phyloP scores from a whole-genome alignment of 2,888 invertebrate species.

The Anoplius nigerrimus region DNA sequence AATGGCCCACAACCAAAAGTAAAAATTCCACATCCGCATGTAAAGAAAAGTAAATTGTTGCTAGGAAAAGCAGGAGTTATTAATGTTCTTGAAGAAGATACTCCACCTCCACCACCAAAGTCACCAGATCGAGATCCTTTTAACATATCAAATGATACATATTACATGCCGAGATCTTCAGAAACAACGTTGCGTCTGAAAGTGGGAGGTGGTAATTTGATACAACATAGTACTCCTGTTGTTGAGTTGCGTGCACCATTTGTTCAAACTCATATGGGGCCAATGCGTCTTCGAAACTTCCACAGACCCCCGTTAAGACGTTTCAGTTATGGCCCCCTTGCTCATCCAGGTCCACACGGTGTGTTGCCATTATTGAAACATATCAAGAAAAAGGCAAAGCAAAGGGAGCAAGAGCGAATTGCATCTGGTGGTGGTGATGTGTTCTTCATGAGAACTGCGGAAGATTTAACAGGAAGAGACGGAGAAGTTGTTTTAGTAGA shows the following conservation, averaged over 20 bases:
- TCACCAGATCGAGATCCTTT: conserved; percentile 96
- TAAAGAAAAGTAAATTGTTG: conserved; percentile 93
- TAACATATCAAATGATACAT: conserved; percentile 98
- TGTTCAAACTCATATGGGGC: conserved; percentile 95
- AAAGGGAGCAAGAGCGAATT: conserved; percentile 93
- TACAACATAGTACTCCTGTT: conserved; percentile 98
- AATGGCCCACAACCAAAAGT: conserved; percentile 89
- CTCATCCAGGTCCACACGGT: conserved; percentile 85
- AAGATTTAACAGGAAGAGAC: conserved; percentile 95
- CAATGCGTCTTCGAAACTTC: conserved; percentile 90
- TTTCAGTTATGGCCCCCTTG: conserved; percentile 88
- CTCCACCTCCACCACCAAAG: conserved; percentile 93
- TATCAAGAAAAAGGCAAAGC: conserved; percentile 93
- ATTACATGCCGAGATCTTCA: conserved; percentile 92
- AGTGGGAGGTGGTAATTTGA: conserved; percentile 92
- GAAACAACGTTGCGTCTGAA: conserved; percentile 87
- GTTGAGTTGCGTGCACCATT: conserved; percentile 96
- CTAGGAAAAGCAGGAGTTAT: conserved; percentile 97
- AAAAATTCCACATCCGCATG: conserved; percentile 95
- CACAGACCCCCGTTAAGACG: conserved; percentile 94
- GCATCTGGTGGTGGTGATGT: conserved; percentile 99
- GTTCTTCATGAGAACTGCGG: conserved; percentile 98
- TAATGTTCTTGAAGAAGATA: conserved; percentile 94
- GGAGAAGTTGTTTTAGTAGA: conserved; percentile 94
- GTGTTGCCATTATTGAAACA: conserved; percentile 92